phyloP scores from a whole-genome alignment of 2,113 vertebrate species.

The Platysternon megacephalum region DNA sequence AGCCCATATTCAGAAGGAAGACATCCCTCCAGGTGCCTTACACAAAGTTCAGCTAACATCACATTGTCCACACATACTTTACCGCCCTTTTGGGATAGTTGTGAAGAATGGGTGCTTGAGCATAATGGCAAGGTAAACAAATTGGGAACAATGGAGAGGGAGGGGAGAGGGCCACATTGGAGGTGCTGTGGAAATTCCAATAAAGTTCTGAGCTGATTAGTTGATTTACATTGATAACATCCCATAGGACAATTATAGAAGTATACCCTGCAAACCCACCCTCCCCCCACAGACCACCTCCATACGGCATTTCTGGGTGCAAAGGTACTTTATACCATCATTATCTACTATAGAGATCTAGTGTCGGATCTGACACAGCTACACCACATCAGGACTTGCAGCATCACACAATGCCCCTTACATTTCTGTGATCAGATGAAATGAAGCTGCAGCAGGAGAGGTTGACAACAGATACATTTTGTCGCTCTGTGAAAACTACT shows the following conservation, averaged over 20 bases:
- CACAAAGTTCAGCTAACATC: background rate
- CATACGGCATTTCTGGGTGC: rapidly evolving
- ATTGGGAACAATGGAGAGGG: background rate
- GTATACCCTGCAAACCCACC: rapidly evolving
- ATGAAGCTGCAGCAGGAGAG: rapidly evolving
- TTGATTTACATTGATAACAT: too few species aligned
- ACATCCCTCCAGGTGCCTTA: background rate
- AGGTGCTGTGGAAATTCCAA: background rate
- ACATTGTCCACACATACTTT: background rate
- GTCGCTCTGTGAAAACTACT: background rate
- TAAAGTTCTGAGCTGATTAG: too few species aligned
- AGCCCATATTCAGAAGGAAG: background rate
- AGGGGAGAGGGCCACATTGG: background rate
- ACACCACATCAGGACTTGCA: background rate
- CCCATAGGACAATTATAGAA: background rate
- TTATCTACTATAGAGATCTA: background rate
- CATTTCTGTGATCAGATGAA: rapidly evolving
- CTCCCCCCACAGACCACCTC: too few species aligned
- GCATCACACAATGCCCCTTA: rapidly evolving
- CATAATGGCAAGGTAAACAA: background rate
- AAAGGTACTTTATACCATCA: background rate
- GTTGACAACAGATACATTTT: background rate
- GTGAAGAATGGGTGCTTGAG: background rate
- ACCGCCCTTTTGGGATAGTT: background rate
- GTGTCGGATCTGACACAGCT: background rate